Evolutionary conservation across 1,140 invertebrate genomes (phyloP), one percentile per base, ranked within the genome.

Genomic region (Drosophila repleta): DNA sequence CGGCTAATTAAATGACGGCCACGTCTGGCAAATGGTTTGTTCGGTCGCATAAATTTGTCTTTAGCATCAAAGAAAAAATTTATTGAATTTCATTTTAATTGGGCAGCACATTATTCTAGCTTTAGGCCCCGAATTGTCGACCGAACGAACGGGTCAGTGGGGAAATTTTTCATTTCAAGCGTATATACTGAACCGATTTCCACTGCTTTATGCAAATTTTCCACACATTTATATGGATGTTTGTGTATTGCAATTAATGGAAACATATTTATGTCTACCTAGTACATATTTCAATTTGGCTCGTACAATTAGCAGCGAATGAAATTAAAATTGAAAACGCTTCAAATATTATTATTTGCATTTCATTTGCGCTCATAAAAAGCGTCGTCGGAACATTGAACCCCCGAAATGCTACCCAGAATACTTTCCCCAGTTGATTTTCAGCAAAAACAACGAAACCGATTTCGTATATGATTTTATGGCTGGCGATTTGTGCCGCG

Each of bases 1-100:
- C 57, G 53, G 53, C 53, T 71, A 65, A 65, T 71, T 71, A 66
- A 58, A 65, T 46, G 35, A 35, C 46, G 64, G 24, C 45, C 56
- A 21, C 41, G 57, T 35, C 43, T 46, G 26, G 41, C 41, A 13
- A 45, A 41, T 53, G 53, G 48, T 62, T 43, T 21, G 21, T 24
- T 56, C 29, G 20, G 26, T 49, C 41, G 53, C 63, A 64, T 52
- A 63, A 80, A 77, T 84, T 67, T 85, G 57, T 74, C 81, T 84
- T 77, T 61, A 13, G 39, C 57, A 65, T 51, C 71, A 71, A 74
- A 56, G 21, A 35, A 51, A 79, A 76, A 73, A 49, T 76, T 63
- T 64, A 74, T 67, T 69, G 63, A 66, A 69, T 61, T 73, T 64
- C 20, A 66, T 68, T 81, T 87, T 81, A 87, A 87, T 85, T 85